A percentile compares a stretch with the other conserved stretches of the same genome.
Conservation (phyloP, 2,797 vertebrate species). For the Eulemur mongoz region DNA sequence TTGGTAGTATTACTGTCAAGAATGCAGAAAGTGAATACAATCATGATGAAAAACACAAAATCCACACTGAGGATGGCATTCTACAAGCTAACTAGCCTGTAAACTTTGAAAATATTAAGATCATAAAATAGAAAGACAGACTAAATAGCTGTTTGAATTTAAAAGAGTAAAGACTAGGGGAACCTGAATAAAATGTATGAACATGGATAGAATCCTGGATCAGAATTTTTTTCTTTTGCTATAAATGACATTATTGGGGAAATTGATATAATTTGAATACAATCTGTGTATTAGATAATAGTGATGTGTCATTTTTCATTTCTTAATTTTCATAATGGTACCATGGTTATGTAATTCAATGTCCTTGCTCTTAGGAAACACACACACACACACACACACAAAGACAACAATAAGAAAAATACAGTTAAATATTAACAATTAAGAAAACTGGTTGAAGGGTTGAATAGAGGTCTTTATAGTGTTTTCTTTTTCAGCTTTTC, state of each 20-base stretch:
- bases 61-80: neutral
- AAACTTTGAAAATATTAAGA: neutral
- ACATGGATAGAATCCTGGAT: neutral
- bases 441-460: neutral
- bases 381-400: neutral
- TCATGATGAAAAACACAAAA: conserved; percentile 2
- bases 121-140: neutral
- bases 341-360: neutral
- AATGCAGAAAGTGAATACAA: neutral
- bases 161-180: neutral
- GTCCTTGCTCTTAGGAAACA: neutral
- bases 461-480: neutral
- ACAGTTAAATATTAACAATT: neutral
- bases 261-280: neutral
- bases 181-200: neutral
- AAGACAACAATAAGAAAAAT: neutral
- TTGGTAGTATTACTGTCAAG: neutral
- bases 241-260: neutral
- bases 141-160: neutral
- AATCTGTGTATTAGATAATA: neutral
- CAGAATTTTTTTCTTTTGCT: conserved; percentile 11
- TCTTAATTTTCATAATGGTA: neutral
- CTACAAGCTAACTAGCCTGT: neutral
- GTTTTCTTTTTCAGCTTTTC: neutral
- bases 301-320: neutral